Evolutionary conservation across 2,113 vertebrate genomes (phyloP).

Genomic region (Micromys minutus): DNA sequence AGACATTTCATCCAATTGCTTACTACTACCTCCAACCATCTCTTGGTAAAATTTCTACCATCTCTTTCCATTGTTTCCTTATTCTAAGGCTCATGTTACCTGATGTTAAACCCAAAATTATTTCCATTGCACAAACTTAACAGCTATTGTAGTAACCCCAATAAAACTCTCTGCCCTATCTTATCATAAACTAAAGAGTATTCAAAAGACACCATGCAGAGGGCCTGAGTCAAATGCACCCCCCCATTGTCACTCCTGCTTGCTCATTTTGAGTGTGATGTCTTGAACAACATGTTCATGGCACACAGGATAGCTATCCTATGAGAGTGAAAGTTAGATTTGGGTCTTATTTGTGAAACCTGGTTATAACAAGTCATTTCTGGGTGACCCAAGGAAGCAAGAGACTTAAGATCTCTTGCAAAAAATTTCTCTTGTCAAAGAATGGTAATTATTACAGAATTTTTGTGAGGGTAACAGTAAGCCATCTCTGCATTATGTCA

Average conservation of each 20-base stretch:
- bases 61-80: background rate
- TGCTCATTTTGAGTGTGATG: background rate
- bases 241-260: background rate
- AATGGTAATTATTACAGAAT: background rate
- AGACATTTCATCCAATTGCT: background rate
- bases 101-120: background rate
- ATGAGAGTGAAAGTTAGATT: background rate
- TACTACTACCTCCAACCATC: background rate
- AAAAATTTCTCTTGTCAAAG: background rate
- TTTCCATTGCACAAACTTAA: slow-evolving; percentile 7
- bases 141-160: background rate
- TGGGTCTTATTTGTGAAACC: background rate
- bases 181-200: background rate
- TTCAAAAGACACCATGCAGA: background rate
- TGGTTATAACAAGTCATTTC: background rate
- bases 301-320: background rate
- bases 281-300: background rate
- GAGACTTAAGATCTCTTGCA: background rate
- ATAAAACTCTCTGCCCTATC: background rate
- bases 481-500: background rate
- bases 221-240: background rate
- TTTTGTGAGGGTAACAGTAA: background rate
- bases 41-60: slow-evolving; percentile 28
- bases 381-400: background rate
- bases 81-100: slow-evolving; percentile 1